A percentile compares a stretch with the other conserved stretches of the same genome.
phyloP scores from a whole-genome alignment of 2,113 vertebrate species.

The Marmota monax region DNA sequence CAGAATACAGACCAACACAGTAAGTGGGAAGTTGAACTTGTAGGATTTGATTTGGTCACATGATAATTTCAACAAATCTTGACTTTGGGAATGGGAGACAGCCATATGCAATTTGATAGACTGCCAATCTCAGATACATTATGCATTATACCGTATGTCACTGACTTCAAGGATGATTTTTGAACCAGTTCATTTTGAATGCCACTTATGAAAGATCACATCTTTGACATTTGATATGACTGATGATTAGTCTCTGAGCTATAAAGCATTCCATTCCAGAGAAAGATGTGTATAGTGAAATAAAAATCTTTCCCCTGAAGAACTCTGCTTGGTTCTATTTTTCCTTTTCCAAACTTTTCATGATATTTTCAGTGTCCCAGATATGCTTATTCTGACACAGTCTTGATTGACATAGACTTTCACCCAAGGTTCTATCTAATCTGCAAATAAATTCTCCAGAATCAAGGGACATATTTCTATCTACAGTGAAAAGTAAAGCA shows the following conservation, averaged over 20 bases:
- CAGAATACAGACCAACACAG: neutral
- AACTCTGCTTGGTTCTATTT: neutral
- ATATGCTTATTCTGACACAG: conserved; percentile 28
- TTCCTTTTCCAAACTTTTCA: conserved; percentile 22
- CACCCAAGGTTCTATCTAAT: conserved; percentile 8
- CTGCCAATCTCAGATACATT: neutral
- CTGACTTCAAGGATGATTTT: neutral
- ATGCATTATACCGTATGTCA: neutral
- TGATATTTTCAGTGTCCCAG: conserved; percentile 46
- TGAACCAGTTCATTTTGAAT: neutral
- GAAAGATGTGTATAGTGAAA: neutral
- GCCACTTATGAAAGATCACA: conserved; percentile 25
- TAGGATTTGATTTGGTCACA: neutral
- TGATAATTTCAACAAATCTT: neutral
- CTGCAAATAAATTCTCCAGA: neutral
- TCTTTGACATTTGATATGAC: conserved; percentile 28
- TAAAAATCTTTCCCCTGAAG: conserved; percentile 7
- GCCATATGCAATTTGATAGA: neutral
- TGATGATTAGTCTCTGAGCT: neutral
- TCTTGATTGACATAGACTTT: neutral
- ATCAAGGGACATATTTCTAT: conserved; percentile 2
- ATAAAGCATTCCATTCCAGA: neutral
- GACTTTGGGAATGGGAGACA: neutral
- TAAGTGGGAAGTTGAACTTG: neutral
- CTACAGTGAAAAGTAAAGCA: neutral